phyloP scores from a whole-genome alignment of 2,888 invertebrate species.

The Mimas tiliae region DNA sequence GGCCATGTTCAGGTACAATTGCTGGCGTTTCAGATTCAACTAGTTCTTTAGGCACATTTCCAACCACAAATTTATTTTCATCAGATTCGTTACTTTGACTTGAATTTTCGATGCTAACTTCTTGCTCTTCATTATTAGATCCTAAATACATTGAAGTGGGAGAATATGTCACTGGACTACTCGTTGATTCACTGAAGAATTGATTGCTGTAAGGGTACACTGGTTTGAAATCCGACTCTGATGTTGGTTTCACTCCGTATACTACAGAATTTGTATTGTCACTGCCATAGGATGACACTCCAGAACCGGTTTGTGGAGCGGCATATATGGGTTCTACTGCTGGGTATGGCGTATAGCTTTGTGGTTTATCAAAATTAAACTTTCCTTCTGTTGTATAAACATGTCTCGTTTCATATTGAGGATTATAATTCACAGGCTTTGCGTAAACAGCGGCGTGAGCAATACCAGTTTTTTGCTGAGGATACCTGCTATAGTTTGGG shows the following conservation, averaged over 20 bases:
- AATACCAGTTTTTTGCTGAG: constrained; percentile 79
- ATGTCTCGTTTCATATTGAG: constrained; percentile 74
- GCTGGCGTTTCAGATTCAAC: constrained; percentile 82
- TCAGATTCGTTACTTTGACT: constrained; percentile 51
- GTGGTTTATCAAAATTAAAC: constrained; percentile 64
- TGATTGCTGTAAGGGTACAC: constrained; percentile 78
- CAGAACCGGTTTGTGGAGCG: constrained; percentile 70
- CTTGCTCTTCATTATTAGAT: constrained; percentile 69
- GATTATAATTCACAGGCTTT: constrained; percentile 68
- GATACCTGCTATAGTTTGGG: constrained; percentile 73
- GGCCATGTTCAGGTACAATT: constrained; percentile 87
- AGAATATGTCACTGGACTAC: constrained; percentile 67
- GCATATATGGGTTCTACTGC: constrained; percentile 77
- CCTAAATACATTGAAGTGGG: constrained; percentile 80
- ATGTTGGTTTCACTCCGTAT: constrained; percentile 74
- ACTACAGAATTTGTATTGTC: constrained; percentile 72
- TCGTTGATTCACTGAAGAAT: constrained; percentile 72
- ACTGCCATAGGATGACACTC: constrained; percentile 63
- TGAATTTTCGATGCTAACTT: constrained; percentile 57
- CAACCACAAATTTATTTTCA: constrained; percentile 87
- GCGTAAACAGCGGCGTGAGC: constrained; percentile 78
- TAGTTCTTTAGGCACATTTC: constrained; percentile 86
- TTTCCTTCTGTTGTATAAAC: constrained; percentile 72
- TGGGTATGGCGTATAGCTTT: constrained; percentile 66
- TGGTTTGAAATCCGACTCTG: constrained; percentile 76